Evolutionary conservation across 2,113 vertebrate genomes (phyloP).

Genomic region (Petromus typicus): DNA sequence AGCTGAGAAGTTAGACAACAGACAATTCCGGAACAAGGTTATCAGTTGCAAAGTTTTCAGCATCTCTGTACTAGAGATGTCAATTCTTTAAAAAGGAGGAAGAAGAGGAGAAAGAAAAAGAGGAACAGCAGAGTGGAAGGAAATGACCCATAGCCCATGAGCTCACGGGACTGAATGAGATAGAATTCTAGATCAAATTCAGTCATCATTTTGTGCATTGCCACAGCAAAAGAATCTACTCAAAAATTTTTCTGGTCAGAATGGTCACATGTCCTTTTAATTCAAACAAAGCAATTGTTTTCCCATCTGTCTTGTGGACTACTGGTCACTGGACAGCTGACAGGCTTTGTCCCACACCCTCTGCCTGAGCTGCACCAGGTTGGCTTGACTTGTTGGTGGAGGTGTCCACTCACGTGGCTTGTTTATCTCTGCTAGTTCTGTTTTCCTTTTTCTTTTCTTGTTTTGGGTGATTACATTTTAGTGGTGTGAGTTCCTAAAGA

Average conservation of each 20-base stretch:
- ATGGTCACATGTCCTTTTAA: slow-evolving; percentile 31
- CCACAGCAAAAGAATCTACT: not conserved
- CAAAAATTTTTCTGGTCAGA: slow-evolving; percentile 5
- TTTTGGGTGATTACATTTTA: not conserved
- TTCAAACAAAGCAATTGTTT: slow-evolving; percentile 33
- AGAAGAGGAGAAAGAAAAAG: not conserved
- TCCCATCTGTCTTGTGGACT: not conserved
- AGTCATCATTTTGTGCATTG: not conserved
- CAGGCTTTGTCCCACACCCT: not conserved
- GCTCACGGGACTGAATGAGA: not conserved
- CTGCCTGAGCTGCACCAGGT: not conserved
- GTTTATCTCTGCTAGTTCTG: not conserved
- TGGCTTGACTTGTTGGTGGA: not conserved
- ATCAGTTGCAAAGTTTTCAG: not conserved
- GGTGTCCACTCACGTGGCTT: not conserved
- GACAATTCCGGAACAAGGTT: not conserved
- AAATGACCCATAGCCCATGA: not conserved
- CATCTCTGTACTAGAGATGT: not conserved
- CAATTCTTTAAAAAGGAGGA: not conserved
- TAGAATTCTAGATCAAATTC: slow-evolving; percentile 28
- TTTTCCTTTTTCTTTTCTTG: not conserved
- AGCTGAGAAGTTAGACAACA: slow-evolving; percentile 7
- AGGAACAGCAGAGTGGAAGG: not conserved
- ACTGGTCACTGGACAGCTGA: not conserved
- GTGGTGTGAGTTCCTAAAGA: not conserved